A percentile compares a stretch with the other conserved stretches of the same genome.
These are phyloP conservation scores for Falco punctatus DNA, from an alignment of 2,113 vertebrate species.

Conservation along the genomic window DNA sequence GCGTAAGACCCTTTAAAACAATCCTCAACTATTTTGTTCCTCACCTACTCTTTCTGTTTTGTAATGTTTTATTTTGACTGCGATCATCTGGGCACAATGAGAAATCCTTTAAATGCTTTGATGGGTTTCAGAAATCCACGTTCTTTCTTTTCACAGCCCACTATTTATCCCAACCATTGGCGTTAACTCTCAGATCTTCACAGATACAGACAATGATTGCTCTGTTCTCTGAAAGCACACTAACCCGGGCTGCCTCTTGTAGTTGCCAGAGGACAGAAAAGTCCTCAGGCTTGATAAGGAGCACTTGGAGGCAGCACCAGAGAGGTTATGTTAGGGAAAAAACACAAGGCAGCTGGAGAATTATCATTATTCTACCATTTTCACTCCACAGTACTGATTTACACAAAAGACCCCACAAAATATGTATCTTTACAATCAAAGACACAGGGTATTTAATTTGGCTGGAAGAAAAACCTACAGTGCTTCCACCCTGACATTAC, in stretches of 20 bases:
- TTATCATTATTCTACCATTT: neutral
- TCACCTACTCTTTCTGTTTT: neutral
- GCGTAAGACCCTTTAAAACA: neutral
- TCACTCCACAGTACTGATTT: neutral
- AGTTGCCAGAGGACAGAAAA: neutral
- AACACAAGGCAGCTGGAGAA: neutral
- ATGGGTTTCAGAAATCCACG: neutral
- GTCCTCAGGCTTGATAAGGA: neutral
- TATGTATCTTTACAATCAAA: neutral
- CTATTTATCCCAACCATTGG: neutral
- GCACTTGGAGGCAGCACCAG: neutral
- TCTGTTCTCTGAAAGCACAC: neutral
- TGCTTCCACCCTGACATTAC: neutral
- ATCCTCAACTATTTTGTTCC: neutral
- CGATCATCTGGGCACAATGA: neutral
- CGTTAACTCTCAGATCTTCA: neutral
- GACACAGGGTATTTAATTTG: neutral
- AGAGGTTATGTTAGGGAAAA: neutral
- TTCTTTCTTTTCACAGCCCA: neutral
- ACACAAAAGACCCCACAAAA: neutral
- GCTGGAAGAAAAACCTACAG: neutral
- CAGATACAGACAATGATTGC: neutral
- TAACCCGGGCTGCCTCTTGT: neutral
- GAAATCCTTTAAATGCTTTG: neutral
- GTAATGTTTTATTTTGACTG: neutral